A percentile compares a stretch with the other conserved stretches of the same genome.
Evolutionary conservation across 2,797 vertebrate genomes (phyloP).

Genomic region (Mus spretus): DNA sequence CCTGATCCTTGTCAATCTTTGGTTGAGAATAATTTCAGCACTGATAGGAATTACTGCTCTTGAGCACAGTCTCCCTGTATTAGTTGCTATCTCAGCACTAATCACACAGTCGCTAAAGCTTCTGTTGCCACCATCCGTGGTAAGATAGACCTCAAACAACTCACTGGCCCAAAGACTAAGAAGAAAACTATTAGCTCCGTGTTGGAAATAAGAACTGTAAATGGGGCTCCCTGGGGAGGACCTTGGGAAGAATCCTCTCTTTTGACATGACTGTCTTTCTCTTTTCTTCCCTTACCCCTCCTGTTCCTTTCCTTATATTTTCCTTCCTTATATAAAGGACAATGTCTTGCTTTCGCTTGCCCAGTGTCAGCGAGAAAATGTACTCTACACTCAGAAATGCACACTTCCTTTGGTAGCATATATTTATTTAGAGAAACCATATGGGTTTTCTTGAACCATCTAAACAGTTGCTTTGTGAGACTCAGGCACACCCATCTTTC

Average conservation of each 20-base stretch:
- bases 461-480: background rate
- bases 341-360: background rate
- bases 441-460: background rate
- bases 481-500: background rate
- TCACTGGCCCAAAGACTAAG: background rate
- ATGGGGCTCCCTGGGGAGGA: background rate
- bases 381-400: background rate
- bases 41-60: background rate
- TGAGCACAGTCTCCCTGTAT: constrained; percentile 18
- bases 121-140: background rate
- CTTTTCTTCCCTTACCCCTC: too few species aligned
- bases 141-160: background rate
- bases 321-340: background rate
- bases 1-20: background rate
- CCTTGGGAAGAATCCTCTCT: background rate
- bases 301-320: too few species aligned
- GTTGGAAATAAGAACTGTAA: background rate
- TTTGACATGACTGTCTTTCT: background rate
- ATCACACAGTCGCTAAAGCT: background rate
- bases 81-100: background rate
- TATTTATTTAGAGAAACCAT: background rate
- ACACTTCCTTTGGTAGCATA: background rate
- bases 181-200: background rate
- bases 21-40: background rate
- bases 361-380: background rate